Conservation (phyloP, 2,113 vertebrate genomes). For the Ramphastos sulfuratus region DNA sequence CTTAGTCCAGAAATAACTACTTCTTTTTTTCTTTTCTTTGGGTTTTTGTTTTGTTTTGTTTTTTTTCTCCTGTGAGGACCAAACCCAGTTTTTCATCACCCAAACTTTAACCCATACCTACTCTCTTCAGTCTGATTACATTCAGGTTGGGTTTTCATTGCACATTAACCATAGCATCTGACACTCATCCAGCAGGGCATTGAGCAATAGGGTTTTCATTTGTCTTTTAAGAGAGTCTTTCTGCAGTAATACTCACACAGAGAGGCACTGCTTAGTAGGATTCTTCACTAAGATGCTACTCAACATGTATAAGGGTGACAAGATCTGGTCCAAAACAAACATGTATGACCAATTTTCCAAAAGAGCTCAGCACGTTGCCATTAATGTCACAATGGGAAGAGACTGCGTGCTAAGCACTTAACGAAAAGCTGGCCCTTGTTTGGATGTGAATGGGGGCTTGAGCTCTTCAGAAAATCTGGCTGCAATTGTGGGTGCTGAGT, state of each 20-base stretch:
- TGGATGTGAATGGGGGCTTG: constrained; percentile 10
- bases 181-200: not conserved
- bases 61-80: not conserved
- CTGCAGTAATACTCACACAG: not conserved
- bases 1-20: constrained; percentile 29
- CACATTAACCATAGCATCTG: not conserved
- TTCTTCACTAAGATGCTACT: not conserved
- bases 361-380: constrained; percentile 41
- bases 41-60: not conserved
- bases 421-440: constrained; percentile 37
- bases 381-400: constrained; percentile 22
- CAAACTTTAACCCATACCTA: constrained; percentile 4
- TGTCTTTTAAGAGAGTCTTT: not conserved
- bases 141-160: not conserved
- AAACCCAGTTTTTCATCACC: not conserved
- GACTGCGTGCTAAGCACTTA: constrained; percentile 32
- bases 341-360: constrained; percentile 37
- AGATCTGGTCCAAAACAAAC: constrained; percentile 48
- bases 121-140: not conserved
- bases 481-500: constrained; percentile 35
- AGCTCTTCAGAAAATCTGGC: constrained; percentile 45
- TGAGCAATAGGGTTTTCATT: not conserved
- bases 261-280: not conserved
- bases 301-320: constrained; percentile 1
- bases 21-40: not conserved